Base-by-base conservation (phyloP, 2,797 vertebrate species). In the Danio jaintianensis region DNA sequence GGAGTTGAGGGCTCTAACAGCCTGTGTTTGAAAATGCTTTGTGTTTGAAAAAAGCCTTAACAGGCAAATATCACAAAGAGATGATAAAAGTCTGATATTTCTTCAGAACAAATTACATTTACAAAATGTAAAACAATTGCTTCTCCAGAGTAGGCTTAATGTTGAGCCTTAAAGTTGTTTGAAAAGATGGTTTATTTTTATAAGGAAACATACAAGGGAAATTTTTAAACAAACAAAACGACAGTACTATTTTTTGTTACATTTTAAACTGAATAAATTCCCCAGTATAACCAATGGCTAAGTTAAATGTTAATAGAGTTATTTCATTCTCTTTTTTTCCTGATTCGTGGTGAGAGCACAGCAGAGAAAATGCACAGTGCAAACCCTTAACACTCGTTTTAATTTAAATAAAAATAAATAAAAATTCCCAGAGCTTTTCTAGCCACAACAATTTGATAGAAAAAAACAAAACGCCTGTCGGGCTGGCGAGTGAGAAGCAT, bases 391-490 rank as follows among this genome's bases (percentile, higher is more conserved):
- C 36, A 42, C 38, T 70, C 68, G 55, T 42, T 70, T 70, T 73
- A 18, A 45, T 45, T n/a, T 11, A 15, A 15, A 29, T 0, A 22
- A 16, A 69, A n/a, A 84, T 73, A 85, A 66, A 70, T 62, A 75
- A 50, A 80, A 82, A 81, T 48, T 58, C 45, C 85, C 85, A 80
- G 80, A 22, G 76, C 89, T 86, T 91, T 78, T 85, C 86, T 89
- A 92, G 85, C 91, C 90, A 89, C 90, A 94, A 91, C 87, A 92
- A 93, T 94, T 90, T 80, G 18, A 90, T 79, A 86, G 89, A 92
- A 93, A 92, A 93, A 29, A 93, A 91, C 89, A 91, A 91, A 91
- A 91, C 83, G 90, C 90, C 88, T 93, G 90, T 94, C 85, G 85
- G 89, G 87, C 90, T 84, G 92, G 91, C 86, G 90, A 88, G 86